phyloP scores from a whole-genome alignment of 2,888 invertebrate species.

The Sepiola atlantica region DNA sequence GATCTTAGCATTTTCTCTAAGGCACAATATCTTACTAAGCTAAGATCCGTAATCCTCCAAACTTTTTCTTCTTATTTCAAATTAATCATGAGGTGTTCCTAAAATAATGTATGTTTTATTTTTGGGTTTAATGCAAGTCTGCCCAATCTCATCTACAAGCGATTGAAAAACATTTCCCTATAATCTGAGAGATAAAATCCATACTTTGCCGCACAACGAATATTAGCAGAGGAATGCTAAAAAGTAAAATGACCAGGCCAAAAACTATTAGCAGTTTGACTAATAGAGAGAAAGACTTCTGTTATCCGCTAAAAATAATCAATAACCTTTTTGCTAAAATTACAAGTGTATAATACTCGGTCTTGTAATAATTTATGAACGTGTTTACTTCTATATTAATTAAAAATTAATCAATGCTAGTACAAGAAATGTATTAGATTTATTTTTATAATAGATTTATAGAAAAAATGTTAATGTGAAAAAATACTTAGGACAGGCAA shows the following conservation, averaged over 20 bases:
- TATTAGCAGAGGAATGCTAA: neutral
- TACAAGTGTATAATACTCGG: neutral
- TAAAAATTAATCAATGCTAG: neutral
- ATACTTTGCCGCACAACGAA: neutral
- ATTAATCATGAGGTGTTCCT: neutral
- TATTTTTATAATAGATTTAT: neutral
- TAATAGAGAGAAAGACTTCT: neutral
- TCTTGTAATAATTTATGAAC: neutral
- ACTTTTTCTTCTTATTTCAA: neutral
- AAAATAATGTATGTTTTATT: neutral
- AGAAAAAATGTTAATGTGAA: neutral
- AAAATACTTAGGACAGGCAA: neutral
- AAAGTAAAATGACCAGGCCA: slow-evolving; percentile 5
- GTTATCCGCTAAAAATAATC: neutral
- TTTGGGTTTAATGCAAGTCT: neutral
- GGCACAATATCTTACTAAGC: too few relatives aligned
- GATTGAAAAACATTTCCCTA: neutral
- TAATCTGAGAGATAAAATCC: neutral
- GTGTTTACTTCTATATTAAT: neutral
- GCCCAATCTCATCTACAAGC: neutral
- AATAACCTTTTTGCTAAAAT: neutral
- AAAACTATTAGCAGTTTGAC: neutral
- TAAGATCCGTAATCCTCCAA: too few relatives aligned
- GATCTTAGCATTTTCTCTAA: too few relatives aligned
- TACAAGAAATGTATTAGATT: neutral